Conservation (phyloP, 92 coral and sea anemone genomes). For the Plumapathes pennacea region DNA sequence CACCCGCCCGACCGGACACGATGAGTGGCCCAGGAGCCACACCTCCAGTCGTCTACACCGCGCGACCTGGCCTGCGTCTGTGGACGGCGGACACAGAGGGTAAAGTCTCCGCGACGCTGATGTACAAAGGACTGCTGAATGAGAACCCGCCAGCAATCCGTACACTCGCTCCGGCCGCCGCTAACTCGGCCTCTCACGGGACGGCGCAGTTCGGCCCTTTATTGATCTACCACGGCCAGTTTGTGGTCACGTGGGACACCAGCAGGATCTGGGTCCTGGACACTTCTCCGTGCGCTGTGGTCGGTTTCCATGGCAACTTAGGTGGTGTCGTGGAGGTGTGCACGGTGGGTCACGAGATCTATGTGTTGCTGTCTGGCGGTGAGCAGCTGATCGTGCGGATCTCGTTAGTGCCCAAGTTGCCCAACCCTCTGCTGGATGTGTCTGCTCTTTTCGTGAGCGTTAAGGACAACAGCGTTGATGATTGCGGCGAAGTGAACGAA, state of each 20-base stretch:
- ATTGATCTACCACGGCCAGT: constrained; percentile 71
- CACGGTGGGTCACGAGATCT: constrained; percentile 88
- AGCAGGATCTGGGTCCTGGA: constrained; percentile 87
- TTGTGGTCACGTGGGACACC: constrained; percentile 85
- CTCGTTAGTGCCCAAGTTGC: constrained; percentile 66
- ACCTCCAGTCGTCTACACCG: constrained; percentile 39
- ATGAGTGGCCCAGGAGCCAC: constrained; percentile 17
- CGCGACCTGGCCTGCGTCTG: constrained; percentile 83
- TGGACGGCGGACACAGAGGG: constrained; percentile 84
- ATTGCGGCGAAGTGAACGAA: too few species aligned
- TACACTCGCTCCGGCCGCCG: constrained; percentile 47
- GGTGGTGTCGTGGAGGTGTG: constrained; percentile 81
- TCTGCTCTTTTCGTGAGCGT: constrained; percentile 15
- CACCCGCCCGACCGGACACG: constrained; percentile 53
- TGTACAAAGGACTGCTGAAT: constrained; percentile 81
- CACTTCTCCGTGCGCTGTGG: constrained; percentile 73
- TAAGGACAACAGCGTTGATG: too few species aligned
- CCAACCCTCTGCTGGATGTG: constrained; percentile 67
- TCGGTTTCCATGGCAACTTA: constrained; percentile 75
- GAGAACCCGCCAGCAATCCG: constrained; percentile 86
- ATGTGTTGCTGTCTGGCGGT: constrained; percentile 65
- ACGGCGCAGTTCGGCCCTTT: constrained; percentile 73
- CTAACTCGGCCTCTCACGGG: constrained; percentile 27
- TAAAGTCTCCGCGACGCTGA: constrained; percentile 83
- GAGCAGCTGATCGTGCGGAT: constrained; percentile 64